Conservation (phyloP, 2,888 invertebrate species). For the Apotomis betuletana region DNA sequence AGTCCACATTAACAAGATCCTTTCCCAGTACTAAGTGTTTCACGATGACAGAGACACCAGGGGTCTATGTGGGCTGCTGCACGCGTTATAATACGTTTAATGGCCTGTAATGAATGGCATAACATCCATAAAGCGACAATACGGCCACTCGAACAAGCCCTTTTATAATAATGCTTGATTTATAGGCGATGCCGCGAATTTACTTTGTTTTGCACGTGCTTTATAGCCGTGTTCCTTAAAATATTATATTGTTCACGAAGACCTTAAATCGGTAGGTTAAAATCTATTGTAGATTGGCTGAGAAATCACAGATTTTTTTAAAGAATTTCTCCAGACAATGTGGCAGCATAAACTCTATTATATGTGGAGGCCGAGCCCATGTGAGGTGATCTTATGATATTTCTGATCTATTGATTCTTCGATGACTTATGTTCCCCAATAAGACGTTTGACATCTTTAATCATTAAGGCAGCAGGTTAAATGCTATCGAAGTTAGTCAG, state of each 20-base stretch:
- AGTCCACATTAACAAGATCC: conserved; percentile 58
- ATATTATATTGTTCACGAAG: conserved; percentile 1
- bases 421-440: conserved; percentile 26
- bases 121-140: conserved; percentile 83
- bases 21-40: conserved; percentile 43
- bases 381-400: conserved; percentile 21
- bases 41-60: conserved; percentile 43
- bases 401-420: conserved; percentile 21
- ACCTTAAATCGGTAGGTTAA: conserved; percentile 1
- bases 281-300: background rate
- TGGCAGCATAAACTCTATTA: conserved; percentile 31
- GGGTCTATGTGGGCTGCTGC: conserved; percentile 60
- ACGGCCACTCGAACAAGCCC: conserved; percentile 78
- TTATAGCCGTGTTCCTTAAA: conserved; percentile 59
- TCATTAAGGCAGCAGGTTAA: no score
- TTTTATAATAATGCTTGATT: conserved; percentile 80
- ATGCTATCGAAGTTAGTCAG: no score
- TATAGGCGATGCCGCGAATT: conserved; percentile 72
- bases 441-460: no score
- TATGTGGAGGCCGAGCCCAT: conserved; percentile 16
- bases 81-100: conserved; percentile 79
- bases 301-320: background rate
- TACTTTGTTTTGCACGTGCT: conserved; percentile 79
- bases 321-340: conserved; percentile 37
- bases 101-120: conserved; percentile 83